These are phyloP conservation scores for Galerucella pusilla DNA, from an alignment of 2,888 invertebrate genomes.

Conservation along the genomic window DNA sequence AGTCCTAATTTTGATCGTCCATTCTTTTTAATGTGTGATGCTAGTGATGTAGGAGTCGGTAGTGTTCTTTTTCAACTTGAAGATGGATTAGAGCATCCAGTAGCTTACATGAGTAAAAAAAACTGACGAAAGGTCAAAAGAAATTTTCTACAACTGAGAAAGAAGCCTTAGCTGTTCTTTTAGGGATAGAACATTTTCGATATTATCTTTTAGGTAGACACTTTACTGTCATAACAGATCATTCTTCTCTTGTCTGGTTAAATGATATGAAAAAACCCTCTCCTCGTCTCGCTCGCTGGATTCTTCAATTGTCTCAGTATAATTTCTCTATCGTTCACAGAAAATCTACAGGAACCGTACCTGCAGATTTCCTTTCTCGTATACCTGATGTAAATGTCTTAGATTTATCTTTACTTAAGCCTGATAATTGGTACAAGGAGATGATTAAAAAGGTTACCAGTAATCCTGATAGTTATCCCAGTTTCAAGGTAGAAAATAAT, in stretches of 20 bases:
- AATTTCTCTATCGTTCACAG: not conserved
- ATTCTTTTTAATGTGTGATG: no score
- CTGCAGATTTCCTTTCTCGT: not conserved
- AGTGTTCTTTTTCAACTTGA: no score
- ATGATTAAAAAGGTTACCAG: not conserved
- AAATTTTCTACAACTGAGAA: not conserved
- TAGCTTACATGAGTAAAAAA: no score
- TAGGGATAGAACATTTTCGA: not conserved
- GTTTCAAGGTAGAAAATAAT: no score
- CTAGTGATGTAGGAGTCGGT: no score
- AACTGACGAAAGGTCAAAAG: no score
- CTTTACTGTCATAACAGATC: constrained; percentile 29
- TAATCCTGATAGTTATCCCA: no score
- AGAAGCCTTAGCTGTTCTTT: not conserved
- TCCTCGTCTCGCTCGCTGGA: not conserved
- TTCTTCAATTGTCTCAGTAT: not conserved
- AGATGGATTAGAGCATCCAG: no score
- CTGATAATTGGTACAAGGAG: not conserved
- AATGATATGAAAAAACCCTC: not conserved
- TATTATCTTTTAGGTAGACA: not conserved
- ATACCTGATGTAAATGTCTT: not conserved
- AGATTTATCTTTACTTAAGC: not conserved
- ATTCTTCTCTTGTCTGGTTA: constrained; percentile 35
- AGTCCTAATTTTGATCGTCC: no score
- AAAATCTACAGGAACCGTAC: not conserved